Percentiles rank a stretch among this genome's conserved stretches.
Conservation (phyloP, 2,797 vertebrate genomes). For the Phylloscopus collybita region DNA sequence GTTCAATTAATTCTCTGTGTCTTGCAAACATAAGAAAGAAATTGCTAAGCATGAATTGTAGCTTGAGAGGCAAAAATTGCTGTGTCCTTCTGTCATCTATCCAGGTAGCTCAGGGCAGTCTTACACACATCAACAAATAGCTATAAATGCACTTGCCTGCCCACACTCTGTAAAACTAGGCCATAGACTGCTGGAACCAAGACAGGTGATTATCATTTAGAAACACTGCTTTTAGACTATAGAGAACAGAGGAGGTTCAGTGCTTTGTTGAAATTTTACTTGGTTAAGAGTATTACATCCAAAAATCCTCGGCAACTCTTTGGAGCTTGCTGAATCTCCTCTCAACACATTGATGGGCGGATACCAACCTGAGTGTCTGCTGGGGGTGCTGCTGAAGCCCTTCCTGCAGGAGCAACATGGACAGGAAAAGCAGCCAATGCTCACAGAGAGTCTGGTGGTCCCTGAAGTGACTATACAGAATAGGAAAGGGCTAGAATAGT, state of each 20-base stretch:
- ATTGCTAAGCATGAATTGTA: accelerated
- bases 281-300: neutral
- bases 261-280: neutral
- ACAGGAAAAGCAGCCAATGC: neutral
- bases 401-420: neutral
- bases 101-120: neutral
- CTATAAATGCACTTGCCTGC: neutral
- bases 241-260: neutral
- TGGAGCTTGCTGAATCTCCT: neutral
- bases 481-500: neutral
- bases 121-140: neutral
- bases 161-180: neutral
- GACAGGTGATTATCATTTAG: neutral
- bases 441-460: neutral
- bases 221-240: neutral
- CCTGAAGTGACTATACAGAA: neutral
- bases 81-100: neutral
- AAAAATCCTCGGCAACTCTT: neutral
- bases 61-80: neutral
- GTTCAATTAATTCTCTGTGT: neutral
- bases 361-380: accelerated
- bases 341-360: neutral
- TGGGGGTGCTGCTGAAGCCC: neutral
- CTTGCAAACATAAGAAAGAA: neutral
- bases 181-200: neutral